These are phyloP conservation scores for Acipenser ruthenus DNA, from an alignment of 2,797 vertebrate genomes.

Conservation along the genomic window DNA sequence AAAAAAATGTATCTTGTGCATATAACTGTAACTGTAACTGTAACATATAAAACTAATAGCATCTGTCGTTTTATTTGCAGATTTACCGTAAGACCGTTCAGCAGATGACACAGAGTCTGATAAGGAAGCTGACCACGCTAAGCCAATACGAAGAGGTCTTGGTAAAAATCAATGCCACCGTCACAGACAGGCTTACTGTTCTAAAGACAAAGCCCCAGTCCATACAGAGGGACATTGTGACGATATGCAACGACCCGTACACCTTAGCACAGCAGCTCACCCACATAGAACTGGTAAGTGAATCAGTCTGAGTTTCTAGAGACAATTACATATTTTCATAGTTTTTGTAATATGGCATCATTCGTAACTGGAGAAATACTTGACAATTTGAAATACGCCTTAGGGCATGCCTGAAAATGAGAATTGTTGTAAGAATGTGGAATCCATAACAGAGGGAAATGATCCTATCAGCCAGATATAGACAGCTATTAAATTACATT, in stretches of 20 bases:
- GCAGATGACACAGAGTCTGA: slow-evolving; percentile 78
- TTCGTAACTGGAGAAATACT: too few species aligned
- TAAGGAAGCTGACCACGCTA: slow-evolving; percentile 72
- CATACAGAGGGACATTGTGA: slow-evolving; percentile 77
- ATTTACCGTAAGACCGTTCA: slow-evolving; percentile 74
- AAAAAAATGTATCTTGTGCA: too few species aligned
- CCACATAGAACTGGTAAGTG: slow-evolving; percentile 83
- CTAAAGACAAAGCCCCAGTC: slow-evolving; percentile 82
- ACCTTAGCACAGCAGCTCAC: slow-evolving; percentile 89
- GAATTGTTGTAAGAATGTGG: too few species aligned
- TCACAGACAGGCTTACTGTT: slow-evolving; percentile 65
- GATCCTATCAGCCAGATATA: too few species aligned
- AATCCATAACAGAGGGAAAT: too few species aligned
- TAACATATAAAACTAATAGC: too few species aligned
- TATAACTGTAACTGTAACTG: too few species aligned
- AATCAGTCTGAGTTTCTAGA: slow-evolving; percentile 9
- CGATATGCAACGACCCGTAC: slow-evolving; percentile 83
- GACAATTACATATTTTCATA: too few species aligned
- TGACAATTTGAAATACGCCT: too few species aligned
- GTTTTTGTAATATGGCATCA: too few species aligned
- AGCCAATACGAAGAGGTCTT: slow-evolving; percentile 89
- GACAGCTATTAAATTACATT: too few species aligned
- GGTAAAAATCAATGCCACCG: slow-evolving; percentile 71
- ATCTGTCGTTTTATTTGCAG: slow-evolving; percentile 38
- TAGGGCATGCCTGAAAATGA: too few species aligned